phyloP scores from a whole-genome alignment of 2,797 vertebrate species.

The Hyperoplus lanceolatus region DNA sequence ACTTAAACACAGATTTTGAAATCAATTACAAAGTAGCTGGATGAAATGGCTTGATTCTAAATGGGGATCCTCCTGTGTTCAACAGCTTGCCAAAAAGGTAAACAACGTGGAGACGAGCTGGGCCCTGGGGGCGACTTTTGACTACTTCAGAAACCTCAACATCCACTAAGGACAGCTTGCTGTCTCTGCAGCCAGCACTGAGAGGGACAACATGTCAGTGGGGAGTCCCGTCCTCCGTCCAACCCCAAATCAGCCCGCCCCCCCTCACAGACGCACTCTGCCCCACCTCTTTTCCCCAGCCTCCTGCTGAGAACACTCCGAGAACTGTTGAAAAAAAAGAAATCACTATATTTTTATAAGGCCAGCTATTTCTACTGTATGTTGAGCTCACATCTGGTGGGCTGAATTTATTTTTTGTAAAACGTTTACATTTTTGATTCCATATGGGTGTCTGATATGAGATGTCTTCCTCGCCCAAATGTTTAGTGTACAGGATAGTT shows the following conservation, averaged over 20 bases:
- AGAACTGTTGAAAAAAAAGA: constrained; percentile 79
- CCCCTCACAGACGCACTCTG: constrained; percentile 51
- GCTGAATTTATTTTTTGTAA: constrained; percentile 80
- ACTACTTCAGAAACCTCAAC: constrained; percentile 93
- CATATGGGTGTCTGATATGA: constrained; percentile 71
- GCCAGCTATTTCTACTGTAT: constrained; percentile 88
- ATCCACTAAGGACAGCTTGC: constrained; percentile 84
- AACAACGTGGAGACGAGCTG: constrained; percentile 99
- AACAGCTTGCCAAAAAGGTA: constrained; percentile 96
- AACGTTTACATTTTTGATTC: constrained; percentile 83
- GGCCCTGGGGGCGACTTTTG: constrained; percentile 96
- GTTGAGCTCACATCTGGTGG: constrained; percentile 79
- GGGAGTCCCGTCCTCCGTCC: constrained; percentile 65
- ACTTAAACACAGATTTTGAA: neutral
- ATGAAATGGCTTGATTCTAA: constrained; percentile 1
- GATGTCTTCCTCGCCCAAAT: constrained; percentile 68
- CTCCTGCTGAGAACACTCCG: constrained; percentile 68
- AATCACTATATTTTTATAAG: constrained; percentile 89
- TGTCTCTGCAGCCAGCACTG: constrained; percentile 74
- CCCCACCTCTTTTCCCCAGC: constrained; percentile 49
- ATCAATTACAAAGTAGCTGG: neutral
- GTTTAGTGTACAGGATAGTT: constrained; percentile 57
- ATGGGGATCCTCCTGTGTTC: constrained; percentile 39
- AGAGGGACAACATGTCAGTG: constrained; percentile 76
- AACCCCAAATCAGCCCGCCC: constrained; percentile 52